Evolutionary conservation across 2,888 invertebrate genomes (phyloP), one percentile per base, ranked within the genome.

Genomic region (Philaethria dido): DNA sequence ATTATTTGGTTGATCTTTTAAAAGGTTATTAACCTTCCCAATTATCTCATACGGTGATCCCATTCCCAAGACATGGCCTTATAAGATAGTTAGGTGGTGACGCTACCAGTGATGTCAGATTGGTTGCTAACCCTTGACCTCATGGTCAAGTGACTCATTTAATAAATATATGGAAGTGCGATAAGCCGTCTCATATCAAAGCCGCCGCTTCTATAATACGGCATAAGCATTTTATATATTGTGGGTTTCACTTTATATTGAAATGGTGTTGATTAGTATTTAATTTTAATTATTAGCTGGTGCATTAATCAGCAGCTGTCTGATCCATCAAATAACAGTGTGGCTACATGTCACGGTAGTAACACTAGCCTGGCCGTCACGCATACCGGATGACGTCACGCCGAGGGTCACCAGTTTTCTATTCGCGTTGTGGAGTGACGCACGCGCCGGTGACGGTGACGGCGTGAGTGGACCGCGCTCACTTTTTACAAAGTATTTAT

Each of bases 341-440:
- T n/a, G 36, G 16, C 39, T 48, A 39, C 60, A 57, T 67, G 64
- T 68, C 69, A 57, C 64, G 63, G 66, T 69, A 66, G 82, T 83
- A 83, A 84, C n/a, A n/a, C 81, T 81, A 82, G 83, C 79, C 75
- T 74, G 77, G 78, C 79, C 82, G 85, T 86, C 83, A 85, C 79
- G 77, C 76, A 75, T 73, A 66, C 77, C 78, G 69, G 75, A 74
- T 82, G 81, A 82, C 88, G 88, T 89, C 88, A 87, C 79, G 74
- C 71, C 84, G 89, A 89, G 89, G 88, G 88, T 87, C 89, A 88
- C 83, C 77, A 80, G 78, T 82, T 87, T 86, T 87, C 90, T 91
- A 91, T 91, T 89, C 88, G 87, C 82, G 89, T 88, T 83, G 74
- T 73, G 75, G 72, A 73, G 87, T 91, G 89, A 91, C 91, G 91